Base-by-base conservation (phyloP, 2,797 vertebrate genomes). In the Diplodus sargus region DNA sequence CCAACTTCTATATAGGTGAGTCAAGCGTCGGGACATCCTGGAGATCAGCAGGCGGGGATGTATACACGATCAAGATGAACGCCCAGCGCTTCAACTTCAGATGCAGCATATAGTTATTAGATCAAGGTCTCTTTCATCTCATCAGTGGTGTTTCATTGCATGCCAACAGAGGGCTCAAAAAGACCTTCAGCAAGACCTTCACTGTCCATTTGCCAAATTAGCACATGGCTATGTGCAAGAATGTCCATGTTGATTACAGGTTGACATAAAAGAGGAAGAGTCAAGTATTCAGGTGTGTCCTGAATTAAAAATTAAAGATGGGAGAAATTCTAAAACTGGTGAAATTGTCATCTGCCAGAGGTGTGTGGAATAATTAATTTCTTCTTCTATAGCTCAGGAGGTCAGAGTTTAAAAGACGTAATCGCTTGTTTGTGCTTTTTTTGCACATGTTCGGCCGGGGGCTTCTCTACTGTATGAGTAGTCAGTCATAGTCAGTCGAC, bases 1-100 rank as follows among this genome's bases (percentile, higher is more conserved):
- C 96, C 58, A 97, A 97, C 94, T 97, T 96, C 92, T 97, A 96
- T 90, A 97, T 97, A 42, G 96, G 96, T 97, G 87, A 96, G 95
- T 69, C 4, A 65, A 43, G n/a, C 23, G n/a, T 25, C 43, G 16
- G 28, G 10, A 20, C 42, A 18, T 39, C 0, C 11, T 7, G 28
- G 14, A 56, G 15, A 63, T 49, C 42, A 70, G 13, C 18, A 16
- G 16, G 13, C 14, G 22, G 22, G 15, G 9, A 23, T 56, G 6
- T 16, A 22, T 7, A 56, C 1, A 20, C 16, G 12, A 23, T 52
- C 16, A 25, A 30, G 10, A 69, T 48, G 13, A 69, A 52, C 13
- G 60, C 64, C 58, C 45, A 20, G 43, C 3, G 66, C 12, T 30
- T 70, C 5, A 20, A 15, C 47, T 66, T 70, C 62, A 71, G 61